phyloP scores from a whole-genome alignment of 2,113 vertebrate species.

The Ceyx margarethae region DNA sequence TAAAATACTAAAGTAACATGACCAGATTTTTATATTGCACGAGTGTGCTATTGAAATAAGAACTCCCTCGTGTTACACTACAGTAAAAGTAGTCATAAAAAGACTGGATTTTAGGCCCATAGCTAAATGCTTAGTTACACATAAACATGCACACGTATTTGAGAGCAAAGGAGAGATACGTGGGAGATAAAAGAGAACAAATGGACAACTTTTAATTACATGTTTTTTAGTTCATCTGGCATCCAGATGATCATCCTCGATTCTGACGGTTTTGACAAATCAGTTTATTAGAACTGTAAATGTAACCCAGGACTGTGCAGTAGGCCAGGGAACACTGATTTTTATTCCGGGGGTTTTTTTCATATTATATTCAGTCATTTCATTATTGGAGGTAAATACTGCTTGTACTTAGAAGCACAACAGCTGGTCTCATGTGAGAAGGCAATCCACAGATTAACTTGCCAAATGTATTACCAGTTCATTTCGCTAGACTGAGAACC shows the following conservation, averaged over 20 bases:
- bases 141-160: slow-evolving; percentile 6
- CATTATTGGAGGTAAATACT: slow-evolving; percentile 71
- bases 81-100: slow-evolving; percentile 12
- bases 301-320: slow-evolving; percentile 70
- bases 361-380: slow-evolving; percentile 63
- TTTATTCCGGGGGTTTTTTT: background rate
- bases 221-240: slow-evolving; percentile 77
- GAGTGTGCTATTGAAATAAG: background rate
- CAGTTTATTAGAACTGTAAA: slow-evolving; percentile 80
- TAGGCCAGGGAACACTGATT: slow-evolving; percentile 17
- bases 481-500: slow-evolving; percentile 66
- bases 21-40: background rate
- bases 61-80: background rate
- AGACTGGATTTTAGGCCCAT: background rate
- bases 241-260: slow-evolving; percentile 79
- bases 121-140: slow-evolving; percentile 43
- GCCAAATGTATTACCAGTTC: slow-evolving; percentile 69
- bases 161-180: slow-evolving; percentile 54
- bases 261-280: slow-evolving; percentile 81
- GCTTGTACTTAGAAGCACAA: slow-evolving; percentile 63
- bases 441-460: slow-evolving; percentile 74
- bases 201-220: slow-evolving; percentile 77
- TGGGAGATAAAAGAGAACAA: slow-evolving; percentile 77
- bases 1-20: background rate
- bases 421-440: slow-evolving; percentile 70